Conservation (phyloP, 2,113 vertebrate species). For the Nerophis ophidion region DNA sequence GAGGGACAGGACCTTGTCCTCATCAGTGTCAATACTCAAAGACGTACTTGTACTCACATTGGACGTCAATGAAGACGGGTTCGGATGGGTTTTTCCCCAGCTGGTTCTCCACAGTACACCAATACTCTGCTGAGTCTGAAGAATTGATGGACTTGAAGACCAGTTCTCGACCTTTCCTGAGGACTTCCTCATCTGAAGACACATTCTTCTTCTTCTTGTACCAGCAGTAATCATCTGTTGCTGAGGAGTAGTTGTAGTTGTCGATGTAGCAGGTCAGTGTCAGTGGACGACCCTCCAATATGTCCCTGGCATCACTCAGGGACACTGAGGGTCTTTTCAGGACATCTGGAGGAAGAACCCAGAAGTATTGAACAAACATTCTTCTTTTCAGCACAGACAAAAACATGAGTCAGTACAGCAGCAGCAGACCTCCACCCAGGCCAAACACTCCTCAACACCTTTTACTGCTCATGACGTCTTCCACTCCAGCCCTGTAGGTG, state of each 20-base stretch:
- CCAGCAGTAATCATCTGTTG: conserved; percentile 3
- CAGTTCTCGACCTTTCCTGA: background rate
- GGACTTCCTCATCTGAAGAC: too few species aligned
- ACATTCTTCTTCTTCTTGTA: background rate
- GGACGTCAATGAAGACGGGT: conserved; percentile 13
- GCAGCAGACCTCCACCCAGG: background rate
- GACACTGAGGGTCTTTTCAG: background rate
- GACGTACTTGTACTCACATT: conserved; percentile 18
- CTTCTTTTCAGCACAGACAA: background rate
- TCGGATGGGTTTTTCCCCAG: background rate
- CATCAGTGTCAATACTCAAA: background rate
- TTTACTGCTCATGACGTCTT: background rate
- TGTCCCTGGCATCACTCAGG: background rate
- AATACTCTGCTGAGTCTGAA: conserved; percentile 5
- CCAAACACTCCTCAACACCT: background rate
- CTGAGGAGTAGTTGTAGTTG: background rate
- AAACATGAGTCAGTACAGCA: background rate
- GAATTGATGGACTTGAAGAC: background rate
- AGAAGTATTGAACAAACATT: background rate
- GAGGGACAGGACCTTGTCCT: background rate
- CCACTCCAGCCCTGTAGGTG: background rate
- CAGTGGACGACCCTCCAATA: background rate
- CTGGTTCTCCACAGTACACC: background rate
- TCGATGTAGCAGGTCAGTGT: background rate
- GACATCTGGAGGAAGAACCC: background rate